phyloP scores from a whole-genome alignment of 2,797 vertebrate genomes.

The Crax fasciolata region DNA sequence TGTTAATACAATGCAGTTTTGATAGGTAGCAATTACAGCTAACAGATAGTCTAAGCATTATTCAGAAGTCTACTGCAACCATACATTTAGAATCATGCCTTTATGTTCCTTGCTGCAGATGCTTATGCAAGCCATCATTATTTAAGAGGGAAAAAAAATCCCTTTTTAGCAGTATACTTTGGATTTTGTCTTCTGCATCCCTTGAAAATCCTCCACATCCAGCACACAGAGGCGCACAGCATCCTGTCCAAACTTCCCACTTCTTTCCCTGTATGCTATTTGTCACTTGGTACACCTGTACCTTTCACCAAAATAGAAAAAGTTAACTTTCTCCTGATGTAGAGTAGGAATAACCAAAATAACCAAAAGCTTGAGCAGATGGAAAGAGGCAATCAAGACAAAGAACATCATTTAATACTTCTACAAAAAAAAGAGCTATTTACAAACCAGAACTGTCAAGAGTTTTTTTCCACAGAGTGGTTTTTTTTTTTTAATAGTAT shows the following conservation, averaged over 20 bases:
- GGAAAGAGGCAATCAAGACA: neutral
- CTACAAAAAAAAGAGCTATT: neutral
- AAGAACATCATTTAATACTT: neutral
- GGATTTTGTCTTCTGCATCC: neutral
- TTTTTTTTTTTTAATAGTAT: neutral
- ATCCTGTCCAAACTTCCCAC: neutral
- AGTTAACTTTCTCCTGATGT: neutral
- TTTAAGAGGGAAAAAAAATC: neutral
- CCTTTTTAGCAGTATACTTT: neutral
- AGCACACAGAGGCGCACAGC: neutral
- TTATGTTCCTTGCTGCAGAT: neutral
- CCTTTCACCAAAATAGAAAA: neutral
- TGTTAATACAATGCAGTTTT: constrained; percentile 11
- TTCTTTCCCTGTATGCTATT: neutral
- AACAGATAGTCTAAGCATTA: neutral
- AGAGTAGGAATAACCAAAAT: neutral
- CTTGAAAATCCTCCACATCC: neutral
- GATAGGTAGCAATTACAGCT: constrained; percentile 48
- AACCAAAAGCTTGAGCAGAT: neutral
- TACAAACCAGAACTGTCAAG: neutral
- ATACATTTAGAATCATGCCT: neutral
- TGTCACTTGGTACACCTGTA: neutral
- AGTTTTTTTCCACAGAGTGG: neutral
- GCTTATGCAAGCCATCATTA: neutral
- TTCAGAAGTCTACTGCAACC: constrained; percentile 20